phyloP scores from a whole-genome alignment of 2,888 invertebrate genomes.

The Clanis bilineata region DNA sequence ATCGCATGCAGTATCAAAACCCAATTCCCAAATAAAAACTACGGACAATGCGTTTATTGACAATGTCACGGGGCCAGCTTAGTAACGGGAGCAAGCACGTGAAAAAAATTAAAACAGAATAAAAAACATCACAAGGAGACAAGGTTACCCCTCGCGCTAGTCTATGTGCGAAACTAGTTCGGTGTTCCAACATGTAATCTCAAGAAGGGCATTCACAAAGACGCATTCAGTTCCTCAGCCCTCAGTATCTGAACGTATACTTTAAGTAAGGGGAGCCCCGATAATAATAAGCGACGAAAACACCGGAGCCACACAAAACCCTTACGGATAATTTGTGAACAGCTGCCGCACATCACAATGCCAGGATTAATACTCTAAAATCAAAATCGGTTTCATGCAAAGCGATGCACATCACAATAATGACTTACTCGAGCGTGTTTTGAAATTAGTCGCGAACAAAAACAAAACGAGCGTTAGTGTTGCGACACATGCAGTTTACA shows the following conservation, averaged over 20 bases:
- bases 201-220: slow-evolving; percentile 66
- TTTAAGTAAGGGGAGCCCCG: slow-evolving; percentile 64
- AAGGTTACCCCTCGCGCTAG: slow-evolving; percentile 55
- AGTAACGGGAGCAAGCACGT: slow-evolving; percentile 36
- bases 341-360: slow-evolving; percentile 73
- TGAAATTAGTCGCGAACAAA: slow-evolving; percentile 57
- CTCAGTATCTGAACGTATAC: slow-evolving; percentile 59
- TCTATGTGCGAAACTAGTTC: slow-evolving; percentile 65
- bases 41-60: slow-evolving; percentile 2
- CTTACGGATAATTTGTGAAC: slow-evolving; percentile 65
- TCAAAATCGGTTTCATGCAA: slow-evolving; percentile 52
- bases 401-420: slow-evolving; percentile 53
- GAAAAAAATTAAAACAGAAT: slow-evolving; percentile 27
- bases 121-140: slow-evolving; percentile 46
- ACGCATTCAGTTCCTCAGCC: slow-evolving; percentile 65
- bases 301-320: slow-evolving; percentile 72
- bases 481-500: slow-evolving; percentile 63
- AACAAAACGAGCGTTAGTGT: slow-evolving; percentile 50
- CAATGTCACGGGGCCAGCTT: slow-evolving; percentile 33
- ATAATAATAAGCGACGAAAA: slow-evolving; percentile 72
- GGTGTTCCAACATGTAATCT: slow-evolving; percentile 67
- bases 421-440: slow-evolving; percentile 54
- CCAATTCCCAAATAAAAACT: neutral
- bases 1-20: slow-evolving; percentile 3
- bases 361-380: slow-evolving; percentile 68